Evolutionary conservation across 2,888 invertebrate species (phyloP).

Genomic region (Calephelis perditalis): DNA sequence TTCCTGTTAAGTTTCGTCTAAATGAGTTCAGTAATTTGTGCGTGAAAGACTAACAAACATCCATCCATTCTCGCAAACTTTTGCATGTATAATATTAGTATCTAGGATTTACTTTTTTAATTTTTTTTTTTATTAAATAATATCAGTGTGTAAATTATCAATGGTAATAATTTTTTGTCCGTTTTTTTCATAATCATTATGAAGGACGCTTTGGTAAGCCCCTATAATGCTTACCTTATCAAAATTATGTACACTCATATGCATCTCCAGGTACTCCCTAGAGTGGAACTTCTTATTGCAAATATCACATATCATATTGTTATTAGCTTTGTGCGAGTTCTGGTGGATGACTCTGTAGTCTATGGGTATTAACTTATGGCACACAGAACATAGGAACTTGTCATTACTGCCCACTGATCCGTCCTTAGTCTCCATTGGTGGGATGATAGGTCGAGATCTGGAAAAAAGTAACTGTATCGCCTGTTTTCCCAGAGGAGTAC

Average conservation of each 20-base stretch:
- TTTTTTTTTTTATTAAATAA: no score
- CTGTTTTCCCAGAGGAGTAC: no score
- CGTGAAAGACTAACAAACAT: no score
- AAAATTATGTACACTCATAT: conserved; percentile 82
- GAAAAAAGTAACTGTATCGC: neutral
- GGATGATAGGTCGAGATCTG: conserved; percentile 60
- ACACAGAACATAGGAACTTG: conserved; percentile 72
- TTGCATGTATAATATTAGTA: no score
- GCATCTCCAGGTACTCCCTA: conserved; percentile 82
- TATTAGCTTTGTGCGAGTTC: conserved; percentile 81
- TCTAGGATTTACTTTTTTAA: no score
- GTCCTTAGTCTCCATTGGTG: conserved; percentile 59
- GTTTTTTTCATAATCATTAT: no score
- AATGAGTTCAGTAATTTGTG: no score
- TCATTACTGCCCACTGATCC: conserved; percentile 39
- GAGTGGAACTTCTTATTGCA: conserved; percentile 86
- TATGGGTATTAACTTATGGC: conserved; percentile 66
- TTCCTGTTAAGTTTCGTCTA: no score
- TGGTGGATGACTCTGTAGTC: conserved; percentile 79
- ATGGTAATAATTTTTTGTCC: no score
- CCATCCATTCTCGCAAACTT: no score
- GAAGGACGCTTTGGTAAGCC: no score
- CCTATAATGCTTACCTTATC: conserved; percentile 56
- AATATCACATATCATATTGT: conserved; percentile 79
- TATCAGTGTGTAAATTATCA: no score